Evolutionary conservation across 2,888 invertebrate species (phyloP).

Genomic region (Quadroppia sp.): DNA sequence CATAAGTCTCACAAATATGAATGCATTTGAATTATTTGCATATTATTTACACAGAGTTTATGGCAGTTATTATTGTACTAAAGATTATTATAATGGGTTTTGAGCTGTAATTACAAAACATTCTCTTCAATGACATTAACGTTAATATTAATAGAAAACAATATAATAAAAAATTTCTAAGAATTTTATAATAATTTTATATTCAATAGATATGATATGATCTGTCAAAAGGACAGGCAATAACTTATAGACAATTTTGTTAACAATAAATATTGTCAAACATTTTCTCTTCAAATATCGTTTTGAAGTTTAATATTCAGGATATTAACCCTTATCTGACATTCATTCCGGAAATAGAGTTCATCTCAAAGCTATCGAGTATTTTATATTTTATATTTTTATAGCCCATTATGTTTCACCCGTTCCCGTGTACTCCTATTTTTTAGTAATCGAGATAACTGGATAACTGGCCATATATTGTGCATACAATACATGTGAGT

Average conservation of each 20-base stretch:
- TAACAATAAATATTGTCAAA: conserved; percentile 4
- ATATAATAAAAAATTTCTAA: neutral
- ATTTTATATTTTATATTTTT: conserved; percentile 23
- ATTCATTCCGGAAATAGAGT: conserved; percentile 34
- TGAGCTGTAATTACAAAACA: neutral
- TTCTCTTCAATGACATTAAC: neutral
- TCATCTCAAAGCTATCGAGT: conserved; percentile 3
- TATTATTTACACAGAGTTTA: neutral
- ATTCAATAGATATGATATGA: neutral
- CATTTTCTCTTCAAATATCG: neutral
- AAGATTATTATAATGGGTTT: conserved; percentile 1
- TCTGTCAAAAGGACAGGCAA: neutral
- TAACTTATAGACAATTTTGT: conserved; percentile 11
- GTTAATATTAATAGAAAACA: neutral
- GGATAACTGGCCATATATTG: conserved; percentile 30
- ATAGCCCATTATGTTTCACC: conserved; percentile 16
- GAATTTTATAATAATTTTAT: conserved; percentile 5
- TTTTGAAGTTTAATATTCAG: conserved; percentile 25
- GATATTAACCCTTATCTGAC: conserved; percentile 32
- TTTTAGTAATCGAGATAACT: neutral
- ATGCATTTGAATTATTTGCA: neutral
- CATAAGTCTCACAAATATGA: neutral
- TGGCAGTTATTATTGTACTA: neutral
- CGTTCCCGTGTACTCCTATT: neutral
- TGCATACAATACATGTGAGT: neutral